phyloP scores from a whole-genome alignment of 2,888 invertebrate genomes.

The Morpho deidamia region DNA sequence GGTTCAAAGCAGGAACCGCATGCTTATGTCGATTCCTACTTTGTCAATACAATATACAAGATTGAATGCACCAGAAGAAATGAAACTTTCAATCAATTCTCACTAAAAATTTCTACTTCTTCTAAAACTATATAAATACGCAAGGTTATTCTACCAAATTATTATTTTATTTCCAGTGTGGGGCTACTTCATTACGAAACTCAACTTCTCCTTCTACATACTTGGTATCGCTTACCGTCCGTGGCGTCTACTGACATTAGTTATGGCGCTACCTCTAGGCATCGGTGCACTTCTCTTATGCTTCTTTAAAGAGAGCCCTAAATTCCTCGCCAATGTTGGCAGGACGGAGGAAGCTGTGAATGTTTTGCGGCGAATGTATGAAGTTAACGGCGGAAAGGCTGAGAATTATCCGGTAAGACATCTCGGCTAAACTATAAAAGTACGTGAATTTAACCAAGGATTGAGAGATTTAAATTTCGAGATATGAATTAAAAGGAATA shows the following conservation, averaged over 20 bases:
- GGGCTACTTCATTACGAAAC: conserved; percentile 55
- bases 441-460: too few relatives aligned
- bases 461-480: too few relatives aligned
- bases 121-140: too few relatives aligned
- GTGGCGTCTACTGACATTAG: conserved; percentile 60
- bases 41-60: too few relatives aligned
- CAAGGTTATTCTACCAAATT: not conserved
- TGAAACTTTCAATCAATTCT: too few relatives aligned
- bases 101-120: too few relatives aligned
- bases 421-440: too few relatives aligned
- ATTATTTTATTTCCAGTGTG: conserved; percentile 40
- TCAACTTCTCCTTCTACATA: conserved; percentile 51
- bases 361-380: conserved; percentile 79
- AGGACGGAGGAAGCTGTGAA: conserved; percentile 79
- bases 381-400: conserved; percentile 64
- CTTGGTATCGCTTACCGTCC: conserved; percentile 52
- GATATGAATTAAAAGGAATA: too few relatives aligned
- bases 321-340: conserved; percentile 83
- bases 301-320: conserved; percentile 85
- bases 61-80: too few relatives aligned
- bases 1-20: too few relatives aligned
- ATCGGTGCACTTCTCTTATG: conserved; percentile 77
- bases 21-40: too few relatives aligned
- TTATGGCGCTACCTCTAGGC: conserved; percentile 80
- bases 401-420: conserved; percentile 48